phyloP scores from a whole-genome alignment of 2,797 vertebrate genomes.

The Protonibea diacanthus region DNA sequence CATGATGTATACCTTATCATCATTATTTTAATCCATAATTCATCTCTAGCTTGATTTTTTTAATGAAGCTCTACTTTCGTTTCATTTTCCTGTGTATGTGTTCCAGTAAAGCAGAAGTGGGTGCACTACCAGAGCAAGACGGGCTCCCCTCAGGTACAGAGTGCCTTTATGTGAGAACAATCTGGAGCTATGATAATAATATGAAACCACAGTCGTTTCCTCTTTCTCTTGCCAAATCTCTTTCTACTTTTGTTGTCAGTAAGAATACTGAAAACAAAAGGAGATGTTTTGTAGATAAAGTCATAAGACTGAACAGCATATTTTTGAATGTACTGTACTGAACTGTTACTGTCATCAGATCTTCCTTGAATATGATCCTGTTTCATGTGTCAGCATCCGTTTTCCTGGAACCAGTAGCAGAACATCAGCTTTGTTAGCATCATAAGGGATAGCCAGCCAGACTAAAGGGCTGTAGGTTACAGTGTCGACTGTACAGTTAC shows the following conservation, averaged over 20 bases:
- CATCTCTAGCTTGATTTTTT: neutral
- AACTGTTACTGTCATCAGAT: neutral
- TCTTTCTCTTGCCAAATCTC: neutral
- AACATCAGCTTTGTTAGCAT: neutral
- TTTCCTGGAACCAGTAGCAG: neutral
- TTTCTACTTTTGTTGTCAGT: neutral
- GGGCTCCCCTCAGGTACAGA: conserved; percentile 59
- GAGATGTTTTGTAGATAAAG: neutral
- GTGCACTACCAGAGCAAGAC: conserved; percentile 61
- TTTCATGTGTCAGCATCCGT: neutral
- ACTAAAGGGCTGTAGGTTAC: neutral
- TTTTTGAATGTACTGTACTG: neutral
- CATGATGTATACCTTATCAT: neutral
- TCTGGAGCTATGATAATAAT: neutral
- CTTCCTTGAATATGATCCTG: no score
- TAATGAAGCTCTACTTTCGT: neutral
- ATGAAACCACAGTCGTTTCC: neutral
- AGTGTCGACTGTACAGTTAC: no score
- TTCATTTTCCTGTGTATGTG: conserved; percentile 7
- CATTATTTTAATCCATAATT: neutral
- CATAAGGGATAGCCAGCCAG: neutral
- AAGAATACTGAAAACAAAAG: neutral
- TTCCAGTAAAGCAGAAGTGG: conserved; percentile 77
- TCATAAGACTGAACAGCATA: neutral
- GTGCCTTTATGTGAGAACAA: neutral